phyloP scores from a whole-genome alignment of 2,113 vertebrate genomes.

The Labeo catla region DNA sequence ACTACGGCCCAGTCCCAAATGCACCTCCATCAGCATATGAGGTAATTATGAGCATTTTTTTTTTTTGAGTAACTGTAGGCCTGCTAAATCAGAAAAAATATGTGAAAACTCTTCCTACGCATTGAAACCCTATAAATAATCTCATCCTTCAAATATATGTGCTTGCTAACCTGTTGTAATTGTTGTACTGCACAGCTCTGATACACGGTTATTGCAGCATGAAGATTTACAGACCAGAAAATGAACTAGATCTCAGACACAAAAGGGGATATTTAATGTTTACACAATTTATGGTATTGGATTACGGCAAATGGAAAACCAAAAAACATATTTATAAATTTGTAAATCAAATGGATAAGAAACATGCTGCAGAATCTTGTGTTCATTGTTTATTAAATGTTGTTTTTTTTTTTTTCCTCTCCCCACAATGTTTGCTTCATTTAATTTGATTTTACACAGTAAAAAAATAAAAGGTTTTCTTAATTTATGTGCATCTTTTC shows the following conservation, averaged over 20 bases:
- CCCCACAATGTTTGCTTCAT: no score
- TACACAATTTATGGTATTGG: not conserved
- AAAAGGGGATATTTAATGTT: not conserved
- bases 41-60: not conserved
- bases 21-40: slow-evolving; percentile 6
- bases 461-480: no score
- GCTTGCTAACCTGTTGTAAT: not conserved
- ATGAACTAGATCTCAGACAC: not conserved
- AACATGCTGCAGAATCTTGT: no score
- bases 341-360: not conserved
- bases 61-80: not conserved
- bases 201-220: not conserved
- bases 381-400: no score
- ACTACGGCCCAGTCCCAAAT: not conserved
- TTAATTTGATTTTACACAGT: no score
- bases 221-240: not conserved
- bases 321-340: not conserved
- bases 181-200: not conserved
- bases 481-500: no score
- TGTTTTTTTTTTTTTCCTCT: no score
- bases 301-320: not conserved
- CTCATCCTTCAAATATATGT: not conserved
- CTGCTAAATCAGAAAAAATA: not conserved
- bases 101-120: no score
- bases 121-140: not conserved